These are phyloP conservation scores for Zosterops borbonicus DNA, from an alignment of 2,113 vertebrate genomes.

Conservation along the genomic window DNA sequence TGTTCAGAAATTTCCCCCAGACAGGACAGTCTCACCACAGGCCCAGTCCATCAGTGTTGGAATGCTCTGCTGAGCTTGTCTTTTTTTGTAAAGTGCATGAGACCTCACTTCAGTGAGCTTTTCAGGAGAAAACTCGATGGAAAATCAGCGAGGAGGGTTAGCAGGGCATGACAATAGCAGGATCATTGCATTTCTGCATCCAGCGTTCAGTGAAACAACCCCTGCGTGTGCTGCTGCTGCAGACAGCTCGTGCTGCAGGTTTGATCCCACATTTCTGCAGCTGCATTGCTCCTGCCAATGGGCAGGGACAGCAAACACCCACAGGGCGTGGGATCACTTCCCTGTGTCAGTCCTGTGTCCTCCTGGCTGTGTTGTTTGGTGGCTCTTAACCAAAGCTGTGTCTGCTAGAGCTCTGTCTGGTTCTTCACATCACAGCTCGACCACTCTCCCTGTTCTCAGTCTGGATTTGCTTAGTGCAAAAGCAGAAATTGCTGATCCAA, in stretches of 20 bases:
- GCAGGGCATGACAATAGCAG: neutral
- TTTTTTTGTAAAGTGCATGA: neutral
- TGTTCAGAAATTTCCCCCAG: neutral
- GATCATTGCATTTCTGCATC: neutral
- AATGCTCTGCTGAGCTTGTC: neutral
- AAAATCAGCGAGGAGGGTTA: neutral
- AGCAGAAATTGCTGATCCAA: neutral
- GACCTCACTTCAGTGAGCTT: neutral
- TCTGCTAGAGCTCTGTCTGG: neutral
- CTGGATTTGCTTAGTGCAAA: neutral
- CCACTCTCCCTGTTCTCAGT: neutral
- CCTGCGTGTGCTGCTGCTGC: neutral
- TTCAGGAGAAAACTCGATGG: neutral
- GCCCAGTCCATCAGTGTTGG: neutral
- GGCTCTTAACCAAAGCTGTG: neutral
- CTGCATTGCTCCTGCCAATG: neutral
- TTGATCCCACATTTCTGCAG: neutral
- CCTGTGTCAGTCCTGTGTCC: neutral
- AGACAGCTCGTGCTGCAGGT: neutral
- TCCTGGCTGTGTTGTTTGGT: neutral
- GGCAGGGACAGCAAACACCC: neutral
- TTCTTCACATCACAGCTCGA: neutral
- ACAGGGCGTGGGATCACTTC: fast-evolving
- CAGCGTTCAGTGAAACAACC: fast-evolving
- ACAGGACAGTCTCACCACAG: neutral